Evolutionary conservation across 1,140 invertebrate species (phyloP).

Genomic region (Lethrus apterus): DNA sequence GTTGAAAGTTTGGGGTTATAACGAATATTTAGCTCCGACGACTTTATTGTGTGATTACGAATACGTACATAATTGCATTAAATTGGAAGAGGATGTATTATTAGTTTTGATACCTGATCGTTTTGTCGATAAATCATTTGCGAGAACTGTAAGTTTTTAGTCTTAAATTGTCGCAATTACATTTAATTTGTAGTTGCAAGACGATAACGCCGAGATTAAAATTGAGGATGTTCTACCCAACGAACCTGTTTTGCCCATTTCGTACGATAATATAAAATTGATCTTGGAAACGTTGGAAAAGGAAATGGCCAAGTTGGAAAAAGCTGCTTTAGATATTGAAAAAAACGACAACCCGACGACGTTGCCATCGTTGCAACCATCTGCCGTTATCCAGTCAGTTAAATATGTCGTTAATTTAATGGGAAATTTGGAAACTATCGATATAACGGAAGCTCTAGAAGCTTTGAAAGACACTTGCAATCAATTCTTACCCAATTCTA

Average conservation of each 20-base stretch:
- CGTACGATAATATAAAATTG: conserved; percentile 71
- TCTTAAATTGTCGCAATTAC: not conserved
- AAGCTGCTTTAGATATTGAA: conserved; percentile 50
- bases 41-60: conserved; percentile 77
- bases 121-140: conserved; percentile 56
- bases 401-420: conserved; percentile 87
- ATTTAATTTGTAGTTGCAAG: conserved; percentile 46
- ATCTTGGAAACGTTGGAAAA: conserved; percentile 75
- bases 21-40: conserved; percentile 69
- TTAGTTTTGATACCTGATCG: conserved; percentile 64
- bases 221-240: conserved; percentile 70
- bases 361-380: conserved; percentile 48
- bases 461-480: conserved; percentile 59
- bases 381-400: conserved; percentile 73
- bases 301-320: conserved; percentile 69
- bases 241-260: conserved; percentile 62
- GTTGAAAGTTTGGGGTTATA: conserved; percentile 70
- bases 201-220: conserved; percentile 65
- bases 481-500: conserved; percentile 34
- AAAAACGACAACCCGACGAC: conserved; percentile 42
- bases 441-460: conserved; percentile 68
- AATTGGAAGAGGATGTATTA: conserved; percentile 83
- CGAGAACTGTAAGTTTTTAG: conserved; percentile 55
- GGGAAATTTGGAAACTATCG: conserved; percentile 78
- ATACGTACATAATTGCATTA: conserved; percentile 89